These are phyloP conservation scores for Triops longicaudatus DNA, from an alignment of 1,140 invertebrate genomes.

Conservation along the genomic window DNA sequence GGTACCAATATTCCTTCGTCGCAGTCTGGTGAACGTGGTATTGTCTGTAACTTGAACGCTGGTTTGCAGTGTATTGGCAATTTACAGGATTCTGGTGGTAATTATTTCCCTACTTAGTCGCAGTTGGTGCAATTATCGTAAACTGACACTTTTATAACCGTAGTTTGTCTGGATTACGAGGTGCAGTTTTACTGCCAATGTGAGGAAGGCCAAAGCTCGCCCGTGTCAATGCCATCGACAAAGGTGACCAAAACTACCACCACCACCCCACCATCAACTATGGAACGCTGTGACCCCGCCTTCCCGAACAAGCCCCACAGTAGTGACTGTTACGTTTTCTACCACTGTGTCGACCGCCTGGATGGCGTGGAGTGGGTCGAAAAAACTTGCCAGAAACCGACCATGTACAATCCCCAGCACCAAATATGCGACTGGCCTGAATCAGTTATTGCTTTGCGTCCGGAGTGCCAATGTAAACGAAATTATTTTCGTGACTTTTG, in stretches of 20 bases:
- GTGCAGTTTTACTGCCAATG: constrained; percentile 42
- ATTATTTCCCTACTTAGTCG: neutral
- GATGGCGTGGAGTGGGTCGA: constrained; percentile 42
- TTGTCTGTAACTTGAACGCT: constrained; percentile 38
- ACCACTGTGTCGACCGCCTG: constrained; percentile 44
- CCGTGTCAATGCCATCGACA: neutral
- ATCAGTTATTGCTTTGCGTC: constrained; percentile 49
- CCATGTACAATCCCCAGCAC: constrained; percentile 52
- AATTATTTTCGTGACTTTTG: neutral
- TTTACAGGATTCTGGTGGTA: constrained; percentile 32
- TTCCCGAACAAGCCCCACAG: constrained; percentile 44
- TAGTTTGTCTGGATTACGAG: constrained; percentile 41
- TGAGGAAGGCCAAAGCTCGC: constrained; percentile 14
- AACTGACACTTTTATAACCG: neutral
- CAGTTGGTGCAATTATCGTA: neutral
- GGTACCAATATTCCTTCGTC: constrained; percentile 32
- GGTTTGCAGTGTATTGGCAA: constrained; percentile 40
- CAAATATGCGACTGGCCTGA: constrained; percentile 54
- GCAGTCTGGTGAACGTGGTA: constrained; percentile 34
- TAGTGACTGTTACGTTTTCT: constrained; percentile 50
- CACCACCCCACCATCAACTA: constrained; percentile 8
- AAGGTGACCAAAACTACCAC: constrained; percentile 22
- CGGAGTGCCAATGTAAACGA: constrained; percentile 44
- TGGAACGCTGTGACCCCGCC: constrained; percentile 38
- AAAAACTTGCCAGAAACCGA: constrained; percentile 46